A percentile compares a stretch with the other conserved stretches of the same genome.
Evolutionary conservation across 37 sponge, comb jelly and placozoan genomes (phyloP).

Genomic region (Theonella swinhoei): DNA sequence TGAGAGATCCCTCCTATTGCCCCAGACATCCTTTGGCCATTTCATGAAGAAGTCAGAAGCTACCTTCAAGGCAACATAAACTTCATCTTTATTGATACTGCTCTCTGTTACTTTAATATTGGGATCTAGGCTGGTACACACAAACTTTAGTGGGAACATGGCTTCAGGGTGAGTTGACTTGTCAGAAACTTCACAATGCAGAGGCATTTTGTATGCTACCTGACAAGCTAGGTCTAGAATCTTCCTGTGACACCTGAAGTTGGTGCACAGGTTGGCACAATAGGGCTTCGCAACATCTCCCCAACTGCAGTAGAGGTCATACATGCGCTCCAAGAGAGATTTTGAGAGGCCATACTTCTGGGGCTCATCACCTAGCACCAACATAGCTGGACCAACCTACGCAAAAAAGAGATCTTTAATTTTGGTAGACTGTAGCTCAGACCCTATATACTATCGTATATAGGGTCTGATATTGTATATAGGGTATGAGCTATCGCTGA

Average conservation of each 20-base stretch:
- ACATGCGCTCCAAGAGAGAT: conserved; percentile 51
- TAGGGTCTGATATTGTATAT: too few relatives aligned
- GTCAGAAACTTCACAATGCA: not conserved
- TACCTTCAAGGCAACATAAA: not conserved
- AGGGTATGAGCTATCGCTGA: too few relatives aligned
- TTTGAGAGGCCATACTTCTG: conserved; percentile 35
- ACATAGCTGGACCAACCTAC: conserved; percentile 57
- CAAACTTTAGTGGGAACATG: conserved; percentile 34
- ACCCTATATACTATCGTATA: not conserved
- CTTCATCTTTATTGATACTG: not conserved
- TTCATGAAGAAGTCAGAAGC: not conserved
- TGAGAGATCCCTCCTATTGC: not conserved
- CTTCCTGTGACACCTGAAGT: conserved; percentile 44
- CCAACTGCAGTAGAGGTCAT: not conserved
- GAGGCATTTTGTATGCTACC: conserved; percentile 40
- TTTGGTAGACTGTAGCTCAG: not conserved
- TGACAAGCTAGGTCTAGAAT: conserved; percentile 28
- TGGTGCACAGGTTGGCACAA: conserved; percentile 40
- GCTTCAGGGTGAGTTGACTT: conserved; percentile 33
- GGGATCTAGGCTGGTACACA: conserved; percentile 40
- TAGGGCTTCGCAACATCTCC: not conserved
- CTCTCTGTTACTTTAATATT: not conserved
- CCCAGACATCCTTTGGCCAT: conserved; percentile 52
- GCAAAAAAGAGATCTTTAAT: too few relatives aligned
- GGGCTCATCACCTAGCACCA: conserved; percentile 56